A percentile compares a stretch with the other conserved stretches of the same genome.
These are phyloP conservation scores for Nemopilema nomurai DNA, from an alignment of 30 jellyfish, hydroid and myxozoan genomes.

Conservation along the genomic window DNA sequence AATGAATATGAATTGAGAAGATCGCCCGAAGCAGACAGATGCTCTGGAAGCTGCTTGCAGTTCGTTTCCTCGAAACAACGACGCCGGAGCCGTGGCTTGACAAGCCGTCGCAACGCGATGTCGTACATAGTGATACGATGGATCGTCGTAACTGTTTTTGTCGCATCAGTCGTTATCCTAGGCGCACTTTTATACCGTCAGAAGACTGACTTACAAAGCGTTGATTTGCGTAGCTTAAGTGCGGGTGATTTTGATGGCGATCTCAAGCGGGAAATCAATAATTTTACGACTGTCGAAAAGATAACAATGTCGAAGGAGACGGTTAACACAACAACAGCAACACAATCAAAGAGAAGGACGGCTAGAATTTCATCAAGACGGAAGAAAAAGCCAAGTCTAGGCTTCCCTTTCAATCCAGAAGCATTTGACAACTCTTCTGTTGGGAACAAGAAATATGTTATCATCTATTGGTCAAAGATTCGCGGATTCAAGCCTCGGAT, in stretches of 20 bases:
- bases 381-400: constrained; percentile 74
- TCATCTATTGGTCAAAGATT: constrained; percentile 93
- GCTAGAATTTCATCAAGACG: background rate
- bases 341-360: background rate
- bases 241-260: background rate
- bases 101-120: constrained; percentile 32
- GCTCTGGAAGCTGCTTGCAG: constrained; percentile 30
- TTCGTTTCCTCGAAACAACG: constrained; percentile 20
- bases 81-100: constrained; percentile 24
- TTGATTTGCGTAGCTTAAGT: background rate
- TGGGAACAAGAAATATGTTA: constrained; percentile 69
- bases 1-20: background rate
- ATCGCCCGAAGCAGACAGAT: background rate
- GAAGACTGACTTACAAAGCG: background rate
- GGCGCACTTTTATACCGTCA: constrained; percentile 7
- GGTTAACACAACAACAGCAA: background rate
- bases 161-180: constrained; percentile 3
- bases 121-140: constrained; percentile 10
- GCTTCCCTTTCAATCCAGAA: constrained; percentile 92
- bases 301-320: background rate
- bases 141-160: background rate
- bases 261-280: background rate
- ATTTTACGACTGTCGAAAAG: background rate
- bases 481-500: constrained; percentile 92
- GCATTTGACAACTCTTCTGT: constrained; percentile 83